phyloP scores from a whole-genome alignment of 2,888 invertebrate species.

The Marasmarcha lunaedactyla region DNA sequence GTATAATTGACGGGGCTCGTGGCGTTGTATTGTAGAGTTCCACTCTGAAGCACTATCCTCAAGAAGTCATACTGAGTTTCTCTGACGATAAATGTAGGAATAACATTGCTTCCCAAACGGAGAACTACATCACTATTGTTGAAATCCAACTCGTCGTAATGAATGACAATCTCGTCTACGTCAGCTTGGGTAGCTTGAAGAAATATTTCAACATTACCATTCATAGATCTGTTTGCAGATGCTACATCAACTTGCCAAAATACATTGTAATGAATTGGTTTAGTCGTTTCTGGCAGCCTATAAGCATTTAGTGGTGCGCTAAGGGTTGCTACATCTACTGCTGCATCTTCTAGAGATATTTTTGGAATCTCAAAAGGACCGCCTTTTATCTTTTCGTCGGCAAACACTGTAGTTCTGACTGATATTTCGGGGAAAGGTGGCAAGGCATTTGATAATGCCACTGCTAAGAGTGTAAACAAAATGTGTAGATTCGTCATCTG shows the following conservation, averaged over 20 bases:
- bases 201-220: slow-evolving; percentile 43
- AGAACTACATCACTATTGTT: slow-evolving; percentile 36
- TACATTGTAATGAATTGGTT: slow-evolving; percentile 63
- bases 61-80: slow-evolving; percentile 33
- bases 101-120: slow-evolving; percentile 27
- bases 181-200: slow-evolving; percentile 29
- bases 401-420: slow-evolving; percentile 44
- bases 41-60: slow-evolving; percentile 20
- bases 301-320: slow-evolving; percentile 25
- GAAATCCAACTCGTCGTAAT: slow-evolving; percentile 27
- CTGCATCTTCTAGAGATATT: slow-evolving; percentile 24
- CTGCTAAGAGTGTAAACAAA: slow-evolving; percentile 23
- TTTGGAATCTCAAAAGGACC: slow-evolving; percentile 45
- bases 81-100: slow-evolving; percentile 14
- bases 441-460: slow-evolving; percentile 24
- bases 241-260: slow-evolving; percentile 48
- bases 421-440: slow-evolving; percentile 22
- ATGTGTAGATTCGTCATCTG: slow-evolving; percentile 43
- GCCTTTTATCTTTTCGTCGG: slow-evolving; percentile 43
- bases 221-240: slow-evolving; percentile 21
- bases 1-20: slow-evolving; percentile 23
- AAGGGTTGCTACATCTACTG: slow-evolving; percentile 13
- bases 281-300: slow-evolving; percentile 58
- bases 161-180: slow-evolving; percentile 40
- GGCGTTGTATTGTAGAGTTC: slow-evolving; percentile 24